Base-by-base conservation (phyloP, 2,888 invertebrate species). In the Balanococcus diminutus region DNA sequence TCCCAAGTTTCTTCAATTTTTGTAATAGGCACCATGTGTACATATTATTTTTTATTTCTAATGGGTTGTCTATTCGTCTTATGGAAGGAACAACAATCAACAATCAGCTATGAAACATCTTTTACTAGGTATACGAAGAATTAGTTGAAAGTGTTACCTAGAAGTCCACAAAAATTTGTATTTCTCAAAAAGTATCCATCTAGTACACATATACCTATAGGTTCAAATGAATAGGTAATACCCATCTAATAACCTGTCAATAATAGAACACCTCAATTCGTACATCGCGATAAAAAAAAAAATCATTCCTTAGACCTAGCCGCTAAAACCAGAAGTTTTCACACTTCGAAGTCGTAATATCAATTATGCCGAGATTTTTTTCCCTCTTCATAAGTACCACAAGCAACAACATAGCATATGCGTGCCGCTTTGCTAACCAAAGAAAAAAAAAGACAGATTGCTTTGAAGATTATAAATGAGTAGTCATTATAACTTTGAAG, bases 401-500 rank as follows among this genome's bases (percentile, higher is more conserved):
- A 79, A 79, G 75, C 22, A 79, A 79, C 36, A 79, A 79, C 72
- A 72, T 19, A 79, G 36, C 72, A 72, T 19, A 79, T 36, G 32
- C 32, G 36, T 11, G 75, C 36, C 31, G 75, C 75, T 36, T 36
- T 36, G 75, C 75, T 36, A 79, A 79, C 75, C 32, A 79, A 79
- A 79, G 19, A 31, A 46, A 83, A 61, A 56, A 84, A 84, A 72
- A 84, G 84, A 84, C 84, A 67, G 67, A 84, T 84, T 84, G 39
- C 84, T 67, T 39, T 72, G 67, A 84, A 84, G 42, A 84, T 84
- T 84, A 84, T 84, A 84, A 84, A 84, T 84, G 84, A 84, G 84
- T 39, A 22, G 84, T 84, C 84, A 84, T 84, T 84, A 84, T 61
- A 25, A 61, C 36, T 42, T 32, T 36, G 42, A 39, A 72, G 67